A percentile compares a stretch with the other conserved stretches of the same genome.
Conservation (phyloP, 2,797 vertebrate genomes). For the Cyclura pinguis region DNA sequence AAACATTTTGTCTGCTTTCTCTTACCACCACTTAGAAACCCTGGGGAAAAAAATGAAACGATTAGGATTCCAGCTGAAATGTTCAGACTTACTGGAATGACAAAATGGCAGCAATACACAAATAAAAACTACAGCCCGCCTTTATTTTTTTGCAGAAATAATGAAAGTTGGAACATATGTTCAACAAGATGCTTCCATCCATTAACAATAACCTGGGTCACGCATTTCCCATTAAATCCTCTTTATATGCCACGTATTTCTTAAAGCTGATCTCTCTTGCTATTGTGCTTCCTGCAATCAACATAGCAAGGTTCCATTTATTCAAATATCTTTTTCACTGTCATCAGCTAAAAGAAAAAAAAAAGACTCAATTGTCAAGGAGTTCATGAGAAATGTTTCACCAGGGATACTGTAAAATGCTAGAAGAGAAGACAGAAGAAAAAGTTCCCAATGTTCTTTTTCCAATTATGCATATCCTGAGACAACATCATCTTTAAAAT, state of each 20-base stretch:
- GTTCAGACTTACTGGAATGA: constrained; percentile 2
- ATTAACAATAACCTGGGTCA: constrained; percentile 31
- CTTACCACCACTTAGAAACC: too few species aligned
- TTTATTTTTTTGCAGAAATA: not conserved
- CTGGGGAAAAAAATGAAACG: not conserved
- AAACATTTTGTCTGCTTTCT: too few species aligned
- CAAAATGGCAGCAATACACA: not conserved
- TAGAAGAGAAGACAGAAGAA: not conserved
- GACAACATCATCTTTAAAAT: constrained; percentile 42
- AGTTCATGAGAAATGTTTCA: constrained; percentile 18
- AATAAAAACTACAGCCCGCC: not conserved
- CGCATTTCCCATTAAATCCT: constrained; percentile 15
- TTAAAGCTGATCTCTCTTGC: constrained; percentile 33
- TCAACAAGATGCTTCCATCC: constrained; percentile 22
- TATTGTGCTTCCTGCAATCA: constrained; percentile 33
- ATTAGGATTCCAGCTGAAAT: too few species aligned
- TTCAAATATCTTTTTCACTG: constrained; percentile 35
- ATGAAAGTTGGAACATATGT: not conserved
- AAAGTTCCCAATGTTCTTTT: constrained; percentile 30
- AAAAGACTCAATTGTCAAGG: constrained; percentile 18
- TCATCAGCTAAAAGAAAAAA: constrained; percentile 20
- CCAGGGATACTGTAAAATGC: constrained; percentile 23
- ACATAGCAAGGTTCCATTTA: constrained; percentile 18
- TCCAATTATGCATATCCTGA: constrained; percentile 38
- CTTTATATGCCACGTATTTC: constrained; percentile 21